phyloP scores from a whole-genome alignment of 2,113 vertebrate genomes.

The Hipposideros armiger region DNA sequence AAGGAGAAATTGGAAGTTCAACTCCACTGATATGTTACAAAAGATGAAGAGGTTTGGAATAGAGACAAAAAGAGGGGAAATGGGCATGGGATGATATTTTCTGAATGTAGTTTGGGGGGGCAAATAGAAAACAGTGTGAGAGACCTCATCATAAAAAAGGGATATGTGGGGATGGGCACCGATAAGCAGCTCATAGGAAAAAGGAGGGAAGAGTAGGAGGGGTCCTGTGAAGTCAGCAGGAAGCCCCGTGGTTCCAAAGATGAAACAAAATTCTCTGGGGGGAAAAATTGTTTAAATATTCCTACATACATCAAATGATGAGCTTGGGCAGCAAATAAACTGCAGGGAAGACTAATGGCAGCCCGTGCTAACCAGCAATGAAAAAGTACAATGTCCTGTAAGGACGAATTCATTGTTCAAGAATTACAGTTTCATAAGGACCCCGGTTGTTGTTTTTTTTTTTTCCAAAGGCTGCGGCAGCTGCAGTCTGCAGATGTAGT shows the following conservation, averaged over 20 bases:
- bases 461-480: constrained; percentile 76
- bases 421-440: constrained; percentile 76
- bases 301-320: constrained; percentile 78
- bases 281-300: constrained; percentile 70
- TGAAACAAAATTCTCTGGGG: constrained; percentile 82
- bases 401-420: constrained; percentile 77
- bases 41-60: constrained; percentile 51
- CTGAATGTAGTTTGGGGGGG: constrained; percentile 75
- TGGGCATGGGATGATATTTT: constrained; percentile 72
- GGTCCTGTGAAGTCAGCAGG: constrained; percentile 83
- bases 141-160: constrained; percentile 76
- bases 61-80: constrained; percentile 65
- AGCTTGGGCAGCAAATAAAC: constrained; percentile 78
- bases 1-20: constrained; percentile 1
- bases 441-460: neutral
- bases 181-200: constrained; percentile 79
- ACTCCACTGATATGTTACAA: neutral
- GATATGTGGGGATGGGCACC: constrained; percentile 72
- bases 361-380: constrained; percentile 61
- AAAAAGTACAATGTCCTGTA: constrained; percentile 65
- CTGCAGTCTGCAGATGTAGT: constrained; percentile 82
- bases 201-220: constrained; percentile 70
- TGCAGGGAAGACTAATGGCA: constrained; percentile 66
- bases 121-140: constrained; percentile 80
- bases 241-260: constrained; percentile 83